Percentiles rank a stretch among this genome's conserved stretches.
These are phyloP conservation scores for Halictus quadricinctus DNA, from an alignment of 2,888 invertebrate genomes.

Conservation along the genomic window DNA sequence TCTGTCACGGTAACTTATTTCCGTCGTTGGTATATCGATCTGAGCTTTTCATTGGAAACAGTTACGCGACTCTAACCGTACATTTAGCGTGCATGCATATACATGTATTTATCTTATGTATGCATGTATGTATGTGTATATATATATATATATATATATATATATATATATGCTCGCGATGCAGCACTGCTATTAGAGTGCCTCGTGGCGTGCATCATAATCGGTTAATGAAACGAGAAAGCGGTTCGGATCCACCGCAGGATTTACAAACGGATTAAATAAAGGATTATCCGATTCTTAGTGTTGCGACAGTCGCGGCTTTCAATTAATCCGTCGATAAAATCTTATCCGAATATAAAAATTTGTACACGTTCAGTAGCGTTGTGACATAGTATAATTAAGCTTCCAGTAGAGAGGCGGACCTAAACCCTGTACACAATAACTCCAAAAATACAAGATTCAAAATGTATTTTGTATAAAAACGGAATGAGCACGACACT, in stretches of 20 bases:
- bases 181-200: slow-evolving; percentile 9
- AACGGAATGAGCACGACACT: too few relatives aligned
- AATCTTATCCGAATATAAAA: too few relatives aligned
- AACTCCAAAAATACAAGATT: too few relatives aligned
- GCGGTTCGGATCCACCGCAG: slow-evolving; percentile 21
- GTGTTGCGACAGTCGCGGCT: too few relatives aligned
- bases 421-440: too few relatives aligned
- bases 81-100: not conserved
- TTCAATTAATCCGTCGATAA: too few relatives aligned
- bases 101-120: not conserved
- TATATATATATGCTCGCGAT: not conserved
- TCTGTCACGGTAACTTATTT: slow-evolving; percentile 57
- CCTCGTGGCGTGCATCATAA: slow-evolving; percentile 31
- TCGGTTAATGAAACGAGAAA: slow-evolving; percentile 49
- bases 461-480: too few relatives aligned
- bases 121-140: not conserved
- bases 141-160: not conserved
- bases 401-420: too few relatives aligned
- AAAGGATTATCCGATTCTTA: not conserved
- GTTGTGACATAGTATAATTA: too few relatives aligned
- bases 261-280: slow-evolving; percentile 32
- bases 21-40: slow-evolving; percentile 44
- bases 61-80: slow-evolving; percentile 35
- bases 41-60: slow-evolving; percentile 27
- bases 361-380: too few relatives aligned